These are phyloP conservation scores for Zygaena filipendulae DNA, from an alignment of 2,888 invertebrate genomes.

Conservation along the genomic window DNA sequence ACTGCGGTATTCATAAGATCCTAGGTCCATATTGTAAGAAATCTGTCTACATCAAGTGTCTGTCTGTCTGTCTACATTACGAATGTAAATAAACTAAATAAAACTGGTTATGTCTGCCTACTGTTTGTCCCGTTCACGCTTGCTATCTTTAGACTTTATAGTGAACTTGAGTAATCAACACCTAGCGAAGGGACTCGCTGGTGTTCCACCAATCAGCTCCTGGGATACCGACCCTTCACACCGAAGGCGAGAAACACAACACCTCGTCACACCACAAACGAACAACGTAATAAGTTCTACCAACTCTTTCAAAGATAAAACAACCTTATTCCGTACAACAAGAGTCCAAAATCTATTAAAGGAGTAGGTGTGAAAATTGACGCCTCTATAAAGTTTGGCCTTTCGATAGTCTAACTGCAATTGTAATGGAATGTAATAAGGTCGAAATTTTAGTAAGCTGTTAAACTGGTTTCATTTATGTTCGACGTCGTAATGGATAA, in stretches of 20 bases:
- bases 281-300: constrained; percentile 25
- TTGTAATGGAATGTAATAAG: constrained; percentile 17
- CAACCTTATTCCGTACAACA: fast-evolving
- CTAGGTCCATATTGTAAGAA: too few species aligned
- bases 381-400: too few species aligned
- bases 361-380: constrained; percentile 59
- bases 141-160: too few species aligned
- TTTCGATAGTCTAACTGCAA: too few species aligned
- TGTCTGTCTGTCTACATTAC: too few species aligned
- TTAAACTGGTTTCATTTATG: too few species aligned
- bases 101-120: too few species aligned
- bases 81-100: too few species aligned
- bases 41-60: too few species aligned
- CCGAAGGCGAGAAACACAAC: constrained; percentile 62
- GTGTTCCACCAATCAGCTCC: constrained; percentile 40
- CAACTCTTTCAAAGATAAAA: constrained; percentile 12
- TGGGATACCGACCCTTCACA: constrained; percentile 53
- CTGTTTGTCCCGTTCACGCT: too few species aligned
- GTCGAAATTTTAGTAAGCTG: constrained; percentile 13
- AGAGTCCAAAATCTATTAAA: constrained; percentile 22
- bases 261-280: constrained; percentile 30
- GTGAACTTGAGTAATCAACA: constrained; percentile 43
- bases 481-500: too few species aligned
- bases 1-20: too few species aligned
- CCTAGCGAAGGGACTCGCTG: constrained; percentile 23